phyloP scores from a whole-genome alignment of 2,797 vertebrate species.

The Neostethus bicornis region DNA sequence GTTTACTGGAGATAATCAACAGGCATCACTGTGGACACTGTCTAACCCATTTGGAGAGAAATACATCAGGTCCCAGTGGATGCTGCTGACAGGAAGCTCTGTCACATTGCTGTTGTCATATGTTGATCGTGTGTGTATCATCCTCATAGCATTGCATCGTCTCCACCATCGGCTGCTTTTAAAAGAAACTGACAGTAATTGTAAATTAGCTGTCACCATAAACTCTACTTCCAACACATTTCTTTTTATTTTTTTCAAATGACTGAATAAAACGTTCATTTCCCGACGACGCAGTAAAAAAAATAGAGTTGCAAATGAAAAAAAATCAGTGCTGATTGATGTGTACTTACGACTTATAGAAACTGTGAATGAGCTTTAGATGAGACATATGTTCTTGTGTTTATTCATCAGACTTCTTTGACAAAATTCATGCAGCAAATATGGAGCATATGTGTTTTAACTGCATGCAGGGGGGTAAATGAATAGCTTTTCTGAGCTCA shows the following conservation, averaged over 20 bases:
- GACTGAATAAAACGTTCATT: constrained; percentile 37
- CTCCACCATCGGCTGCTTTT: constrained; percentile 22
- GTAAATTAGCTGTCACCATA: constrained; percentile 45
- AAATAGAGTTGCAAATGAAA: constrained; percentile 51
- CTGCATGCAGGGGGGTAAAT: constrained; percentile 35
- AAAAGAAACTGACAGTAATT: constrained; percentile 37
- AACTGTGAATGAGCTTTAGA: constrained; percentile 33
- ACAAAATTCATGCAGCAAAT: constrained; percentile 21
- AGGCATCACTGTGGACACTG: constrained; percentile 26
- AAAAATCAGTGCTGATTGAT: constrained; percentile 49
- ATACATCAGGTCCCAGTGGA: constrained; percentile 16
- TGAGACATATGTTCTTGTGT: constrained; percentile 38
- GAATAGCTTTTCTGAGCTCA: constrained; percentile 27
- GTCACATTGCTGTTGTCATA: constrained; percentile 41
- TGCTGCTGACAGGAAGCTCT: constrained; percentile 44
- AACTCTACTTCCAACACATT: constrained; percentile 29
- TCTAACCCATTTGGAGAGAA: constrained; percentile 22
- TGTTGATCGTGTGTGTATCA: constrained; percentile 34
- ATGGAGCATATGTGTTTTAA: constrained; percentile 29
- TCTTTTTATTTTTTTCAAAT: constrained; percentile 29
- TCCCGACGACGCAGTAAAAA: constrained; percentile 37
- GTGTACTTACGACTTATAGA: constrained; percentile 29
- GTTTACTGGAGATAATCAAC: constrained; percentile 31
- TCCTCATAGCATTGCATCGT: constrained; percentile 3
- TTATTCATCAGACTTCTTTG: constrained; percentile 21